Conservation (phyloP, 2,888 invertebrate genomes). For the Tortricodes alternella region DNA sequence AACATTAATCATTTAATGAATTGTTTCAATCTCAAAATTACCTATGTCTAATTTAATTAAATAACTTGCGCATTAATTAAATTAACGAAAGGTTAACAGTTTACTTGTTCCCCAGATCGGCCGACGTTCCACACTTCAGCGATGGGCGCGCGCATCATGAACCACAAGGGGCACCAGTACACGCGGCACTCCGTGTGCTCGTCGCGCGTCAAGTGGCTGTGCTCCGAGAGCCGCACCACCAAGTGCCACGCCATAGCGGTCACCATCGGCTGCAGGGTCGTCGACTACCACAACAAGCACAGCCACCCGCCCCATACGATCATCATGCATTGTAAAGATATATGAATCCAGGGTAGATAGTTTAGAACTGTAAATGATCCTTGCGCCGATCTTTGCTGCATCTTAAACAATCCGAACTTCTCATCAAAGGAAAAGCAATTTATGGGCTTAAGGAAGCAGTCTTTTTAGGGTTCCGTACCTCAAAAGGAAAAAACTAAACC, state of each 20-base stretch:
- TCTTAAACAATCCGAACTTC: too few relatives aligned
- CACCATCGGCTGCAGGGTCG: conserved; percentile 68
- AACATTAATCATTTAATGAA: too few relatives aligned
- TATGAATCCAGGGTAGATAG: conserved; percentile 4
- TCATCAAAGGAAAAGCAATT: too few relatives aligned
- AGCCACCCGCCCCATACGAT: conserved; percentile 60
- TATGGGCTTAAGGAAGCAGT: too few relatives aligned
- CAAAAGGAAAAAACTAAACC: too few relatives aligned
- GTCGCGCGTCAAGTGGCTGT: conserved; percentile 70
- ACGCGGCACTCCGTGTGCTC: conserved; percentile 74
- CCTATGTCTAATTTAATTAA: too few relatives aligned
- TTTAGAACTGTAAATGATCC: not conserved
- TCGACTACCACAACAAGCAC: conserved; percentile 66
- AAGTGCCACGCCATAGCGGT: conserved; percentile 70
- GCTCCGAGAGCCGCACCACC: conserved; percentile 62
- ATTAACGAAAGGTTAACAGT: not conserved
- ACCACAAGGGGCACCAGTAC: conserved; percentile 68
- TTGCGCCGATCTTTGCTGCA: not conserved
- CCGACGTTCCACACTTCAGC: conserved; percentile 68
- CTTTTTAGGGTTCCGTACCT: too few relatives aligned
- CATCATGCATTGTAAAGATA: conserved; percentile 10
- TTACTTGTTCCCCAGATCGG: conserved; percentile 48
- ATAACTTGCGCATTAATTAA: too few relatives aligned
- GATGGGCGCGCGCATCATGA: conserved; percentile 69
- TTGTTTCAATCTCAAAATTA: too few relatives aligned